Conservation (phyloP, 2,888 invertebrate genomes). For the Rambutsinella grinnellia region DNA sequence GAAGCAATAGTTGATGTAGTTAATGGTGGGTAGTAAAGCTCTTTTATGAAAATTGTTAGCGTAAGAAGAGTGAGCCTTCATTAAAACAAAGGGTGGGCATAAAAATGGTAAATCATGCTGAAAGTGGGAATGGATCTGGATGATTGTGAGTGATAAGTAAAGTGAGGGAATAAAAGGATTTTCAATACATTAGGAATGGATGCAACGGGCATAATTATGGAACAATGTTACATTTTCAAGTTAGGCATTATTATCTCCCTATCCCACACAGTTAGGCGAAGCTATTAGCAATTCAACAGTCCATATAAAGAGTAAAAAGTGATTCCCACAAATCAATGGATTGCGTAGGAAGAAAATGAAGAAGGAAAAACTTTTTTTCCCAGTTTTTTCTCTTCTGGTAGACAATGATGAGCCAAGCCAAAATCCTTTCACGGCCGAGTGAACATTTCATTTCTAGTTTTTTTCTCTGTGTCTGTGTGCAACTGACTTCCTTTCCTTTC, state of each 20-base stretch:
- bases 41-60: no score
- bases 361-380: background rate
- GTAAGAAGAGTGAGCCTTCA: no score
- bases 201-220: background rate
- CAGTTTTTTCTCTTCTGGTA: background rate
- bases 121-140: background rate
- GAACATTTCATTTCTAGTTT: conserved; percentile 50
- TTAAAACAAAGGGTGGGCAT: no score
- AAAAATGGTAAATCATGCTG: no score
- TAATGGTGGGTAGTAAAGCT: no score
- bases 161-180: background rate
- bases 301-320: background rate
- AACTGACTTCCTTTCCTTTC: conserved; percentile 22
- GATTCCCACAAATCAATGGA: background rate
- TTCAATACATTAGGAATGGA: no score
- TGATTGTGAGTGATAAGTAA: background rate
- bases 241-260: background rate
- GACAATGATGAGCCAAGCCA: conserved; percentile 33
- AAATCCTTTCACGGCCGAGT: conserved; percentile 39
- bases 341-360: background rate
- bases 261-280: background rate
- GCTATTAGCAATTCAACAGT: background rate
- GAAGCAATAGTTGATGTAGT: no score
- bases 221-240: background rate
- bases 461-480: conserved; percentile 4